Conservation (phyloP, 2,888 invertebrate species). For the Netelia fuscicornis region DNA sequence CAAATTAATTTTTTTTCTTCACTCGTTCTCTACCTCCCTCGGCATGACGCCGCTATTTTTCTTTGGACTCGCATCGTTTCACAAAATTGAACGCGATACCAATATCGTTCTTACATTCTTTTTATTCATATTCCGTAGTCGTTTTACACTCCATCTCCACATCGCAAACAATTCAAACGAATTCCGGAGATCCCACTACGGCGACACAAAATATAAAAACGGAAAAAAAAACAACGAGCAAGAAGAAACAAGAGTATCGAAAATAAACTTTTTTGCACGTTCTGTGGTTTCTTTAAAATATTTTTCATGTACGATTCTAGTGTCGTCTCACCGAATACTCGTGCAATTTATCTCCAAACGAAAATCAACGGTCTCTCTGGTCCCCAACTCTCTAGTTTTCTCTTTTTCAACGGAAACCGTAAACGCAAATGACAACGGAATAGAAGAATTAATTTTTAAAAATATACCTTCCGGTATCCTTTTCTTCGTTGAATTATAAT, state of each 20-base stretch:
- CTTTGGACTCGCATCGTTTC: constrained; percentile 15
- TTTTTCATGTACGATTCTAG: not conserved
- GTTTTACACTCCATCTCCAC: constrained; percentile 28
- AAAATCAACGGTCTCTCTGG: not conserved
- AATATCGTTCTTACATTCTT: constrained; percentile 18
- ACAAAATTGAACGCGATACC: constrained; percentile 18
- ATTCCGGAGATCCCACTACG: not conserved
- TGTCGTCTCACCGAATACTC: constrained; percentile 1
- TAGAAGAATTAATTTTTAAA: not conserved
- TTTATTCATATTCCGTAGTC: constrained; percentile 17
- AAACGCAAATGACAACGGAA: not conserved
- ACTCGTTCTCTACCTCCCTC: constrained; percentile 26
- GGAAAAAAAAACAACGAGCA: constrained; percentile 30
- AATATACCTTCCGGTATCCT: no score
- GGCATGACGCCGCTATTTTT: constrained; percentile 40
- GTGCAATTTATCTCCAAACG: not conserved
- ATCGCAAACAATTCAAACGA: constrained; percentile 7
- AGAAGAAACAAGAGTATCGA: constrained; percentile 26
- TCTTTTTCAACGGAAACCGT: constrained; percentile 2
- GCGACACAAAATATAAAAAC: constrained; percentile 10
- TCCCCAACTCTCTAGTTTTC: not conserved
- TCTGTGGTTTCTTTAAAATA: not conserved
- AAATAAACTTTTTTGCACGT: constrained; percentile 40
- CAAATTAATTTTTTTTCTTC: constrained; percentile 22
- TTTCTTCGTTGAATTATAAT: not conserved